Conservation (phyloP, 2,113 vertebrate species). For the Eulemur macaco region DNA sequence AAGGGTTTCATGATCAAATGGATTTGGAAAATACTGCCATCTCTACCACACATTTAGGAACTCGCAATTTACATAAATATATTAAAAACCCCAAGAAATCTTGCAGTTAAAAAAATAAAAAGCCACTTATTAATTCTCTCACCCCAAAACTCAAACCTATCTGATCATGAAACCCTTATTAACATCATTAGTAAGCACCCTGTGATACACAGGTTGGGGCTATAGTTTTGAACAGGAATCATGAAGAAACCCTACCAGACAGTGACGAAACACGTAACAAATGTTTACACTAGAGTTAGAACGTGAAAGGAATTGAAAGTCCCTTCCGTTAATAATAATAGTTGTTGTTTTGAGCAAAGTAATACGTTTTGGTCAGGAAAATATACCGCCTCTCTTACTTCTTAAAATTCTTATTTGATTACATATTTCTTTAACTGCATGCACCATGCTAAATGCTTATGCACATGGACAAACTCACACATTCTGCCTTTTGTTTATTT, state of each 20-base stretch:
- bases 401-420: slow-evolving; percentile 4
- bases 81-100: neutral
- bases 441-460: neutral
- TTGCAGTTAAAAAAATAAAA: neutral
- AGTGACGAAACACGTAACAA: neutral
- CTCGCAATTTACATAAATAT: neutral
- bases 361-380: neutral
- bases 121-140: neutral
- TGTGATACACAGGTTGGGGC: neutral
- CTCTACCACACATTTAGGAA: neutral
- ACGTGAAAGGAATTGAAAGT: neutral
- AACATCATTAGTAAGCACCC: neutral
- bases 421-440: neutral
- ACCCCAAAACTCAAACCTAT: neutral
- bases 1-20: neutral
- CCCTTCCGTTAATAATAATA: neutral
- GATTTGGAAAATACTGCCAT: neutral
- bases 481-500: slow-evolving; percentile 49
- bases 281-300: neutral
- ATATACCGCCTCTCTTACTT: neutral
- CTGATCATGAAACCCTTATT: neutral
- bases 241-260: neutral
- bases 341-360: neutral
- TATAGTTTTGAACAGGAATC: neutral
- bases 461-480: neutral